A percentile compares a stretch with the other conserved stretches of the same genome.
phyloP scores from a whole-genome alignment of 2,888 invertebrate species.

The Drosophila putrida region DNA sequence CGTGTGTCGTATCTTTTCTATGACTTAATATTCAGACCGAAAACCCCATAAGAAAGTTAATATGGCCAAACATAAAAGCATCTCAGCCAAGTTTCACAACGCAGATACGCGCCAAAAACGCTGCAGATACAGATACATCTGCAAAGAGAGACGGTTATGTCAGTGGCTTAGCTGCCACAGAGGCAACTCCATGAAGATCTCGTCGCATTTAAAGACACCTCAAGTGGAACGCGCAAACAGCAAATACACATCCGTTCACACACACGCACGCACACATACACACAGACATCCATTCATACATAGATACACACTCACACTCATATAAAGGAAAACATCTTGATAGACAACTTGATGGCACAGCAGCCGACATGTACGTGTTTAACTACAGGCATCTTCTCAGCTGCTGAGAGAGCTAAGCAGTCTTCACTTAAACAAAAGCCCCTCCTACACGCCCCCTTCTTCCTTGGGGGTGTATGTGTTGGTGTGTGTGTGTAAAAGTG shows the following conservation, averaged over 20 bases:
- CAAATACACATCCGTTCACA: slow-evolving; percentile 41
- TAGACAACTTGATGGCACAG: slow-evolving; percentile 66
- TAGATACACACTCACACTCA: slow-evolving; percentile 14
- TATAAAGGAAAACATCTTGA: slow-evolving; percentile 49
- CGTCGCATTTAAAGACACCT: slow-evolving; percentile 80
- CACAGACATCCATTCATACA: slow-evolving; percentile 33
- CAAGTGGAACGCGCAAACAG: slow-evolving; percentile 73
- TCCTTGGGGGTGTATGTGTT: not conserved
- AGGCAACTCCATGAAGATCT: slow-evolving; percentile 77
- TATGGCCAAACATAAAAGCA: slow-evolving; percentile 22
- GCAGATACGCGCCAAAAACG: slow-evolving; percentile 40
- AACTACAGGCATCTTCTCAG: slow-evolving; percentile 60
- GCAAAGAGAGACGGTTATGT: slow-evolving; percentile 26
- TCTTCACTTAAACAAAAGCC: slow-evolving; percentile 58
- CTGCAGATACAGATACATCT: slow-evolving; percentile 43
- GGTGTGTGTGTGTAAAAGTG: not conserved
- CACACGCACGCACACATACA: slow-evolving; percentile 31
- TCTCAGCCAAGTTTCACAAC: slow-evolving; percentile 10
- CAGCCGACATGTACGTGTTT: slow-evolving; percentile 67
- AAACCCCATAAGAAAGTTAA: slow-evolving; percentile 18
- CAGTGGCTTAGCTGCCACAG: slow-evolving; percentile 47
- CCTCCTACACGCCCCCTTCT: not conserved
- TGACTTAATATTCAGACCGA: slow-evolving; percentile 10
- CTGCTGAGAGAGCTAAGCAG: slow-evolving; percentile 48
- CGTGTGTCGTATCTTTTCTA: not conserved